Evolutionary conservation across 1,140 invertebrate genomes (phyloP), one percentile per base, ranked within the genome.

Genomic region (Aphaenogaster rudis): DNA sequence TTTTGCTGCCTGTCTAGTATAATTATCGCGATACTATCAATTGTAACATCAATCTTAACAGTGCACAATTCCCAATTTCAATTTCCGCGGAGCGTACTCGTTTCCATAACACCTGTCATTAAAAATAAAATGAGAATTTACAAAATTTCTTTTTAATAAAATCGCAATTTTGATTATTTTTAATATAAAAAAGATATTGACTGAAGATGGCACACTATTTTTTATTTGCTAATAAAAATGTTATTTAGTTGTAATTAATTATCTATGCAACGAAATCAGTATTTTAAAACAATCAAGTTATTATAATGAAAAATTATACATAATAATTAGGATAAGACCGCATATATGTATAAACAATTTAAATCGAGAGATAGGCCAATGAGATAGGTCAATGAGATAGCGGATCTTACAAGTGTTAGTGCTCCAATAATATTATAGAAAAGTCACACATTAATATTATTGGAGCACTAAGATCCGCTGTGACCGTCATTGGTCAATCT

Each of bases 1-100:
- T 61, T 84, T 82, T 36, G 28, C 61, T 59, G 17, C 5, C 80
- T 61, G 28, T 72, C 52, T n/a, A 28, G 48, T 82, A 59, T 82
- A 82, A 82, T 82, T 72, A 36, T 17, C 17, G 6, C 17, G 67
- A 36, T 28, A 81, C 15, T 61, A 69, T 72, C 42, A 28, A 6
- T 72, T 21, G 33, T 52, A 28, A 54, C 15, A 69, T 69, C 15
- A 17, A 69, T 48, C 9, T 48, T 67, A 52, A 57, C 2, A 17
- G 17, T 28, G 3, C 15, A 36, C 42, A 28, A 66, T 33, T 57
- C 48, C 6, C 48, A 64, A 42, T n/a, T 52, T 0, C 42, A 69
- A 45, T 13, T 45, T 36, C 17, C 5, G 7, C 28, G 11, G 2
- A 57, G 15, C 8, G 13, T 6, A 36, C 9, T 6, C 8, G 28